These are phyloP conservation scores for Taenaris catops DNA, from an alignment of 2,888 invertebrate species.

Conservation along the genomic window DNA sequence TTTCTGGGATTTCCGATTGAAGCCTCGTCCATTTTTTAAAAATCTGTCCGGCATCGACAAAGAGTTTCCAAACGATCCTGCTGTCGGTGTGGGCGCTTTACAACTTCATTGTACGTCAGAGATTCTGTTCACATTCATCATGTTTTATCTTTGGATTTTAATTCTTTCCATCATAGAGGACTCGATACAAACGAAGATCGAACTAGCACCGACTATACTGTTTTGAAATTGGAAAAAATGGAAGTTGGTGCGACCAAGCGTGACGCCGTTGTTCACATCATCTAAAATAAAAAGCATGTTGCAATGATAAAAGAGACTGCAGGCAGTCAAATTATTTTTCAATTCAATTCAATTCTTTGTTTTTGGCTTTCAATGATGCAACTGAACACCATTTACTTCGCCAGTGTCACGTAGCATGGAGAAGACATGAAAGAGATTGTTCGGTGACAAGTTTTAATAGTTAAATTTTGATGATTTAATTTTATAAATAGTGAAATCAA, in stretches of 20 bases:
- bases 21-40: slow-evolving; percentile 37
- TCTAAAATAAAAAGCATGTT: slow-evolving; percentile 42
- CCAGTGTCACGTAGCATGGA: too few species aligned
- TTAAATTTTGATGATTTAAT: too few species aligned
- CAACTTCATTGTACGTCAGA: slow-evolving; percentile 28
- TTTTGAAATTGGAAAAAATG: slow-evolving; percentile 33
- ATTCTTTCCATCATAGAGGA: slow-evolving; percentile 32
- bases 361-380: too few species aligned
- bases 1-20: slow-evolving; percentile 36
- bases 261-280: slow-evolving; percentile 40
- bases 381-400: too few species aligned
- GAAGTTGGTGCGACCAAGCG: slow-evolving; percentile 36
- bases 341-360: too few species aligned
- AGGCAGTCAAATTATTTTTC: too few species aligned
- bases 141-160: slow-evolving; percentile 30
- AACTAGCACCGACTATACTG: slow-evolving; percentile 28
- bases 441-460: too few species aligned
- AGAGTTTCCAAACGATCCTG: slow-evolving; percentile 39
- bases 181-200: slow-evolving; percentile 24
- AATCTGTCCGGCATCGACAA: slow-evolving; percentile 39
- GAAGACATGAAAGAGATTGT: too few species aligned
- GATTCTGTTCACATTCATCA: slow-evolving; percentile 32
- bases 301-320: too few species aligned
- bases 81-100: slow-evolving; percentile 37
- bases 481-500: too few species aligned